Evolutionary conservation across 2,797 vertebrate species (phyloP), one percentile per base, ranked within the genome.

Genomic region (Bucorvus abyssinicus): DNA sequence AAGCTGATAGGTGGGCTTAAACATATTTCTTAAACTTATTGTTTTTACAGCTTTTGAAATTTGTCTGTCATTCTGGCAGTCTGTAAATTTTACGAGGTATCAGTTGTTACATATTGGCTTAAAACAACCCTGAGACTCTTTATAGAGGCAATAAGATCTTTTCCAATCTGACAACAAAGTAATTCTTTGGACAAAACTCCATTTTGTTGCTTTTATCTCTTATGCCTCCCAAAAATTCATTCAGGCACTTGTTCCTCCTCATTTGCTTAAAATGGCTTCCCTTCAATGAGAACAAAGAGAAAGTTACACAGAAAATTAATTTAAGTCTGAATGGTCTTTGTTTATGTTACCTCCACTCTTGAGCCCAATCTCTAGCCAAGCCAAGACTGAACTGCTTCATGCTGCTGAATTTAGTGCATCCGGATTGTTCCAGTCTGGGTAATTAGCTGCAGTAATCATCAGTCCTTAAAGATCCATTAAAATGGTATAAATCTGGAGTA

Each of bases 1-100:
- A 11, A 53, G 18, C 14, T 81, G 57, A 70, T 40, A 80, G 50
- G 16, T 57, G 63, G 24, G 16, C 11, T 65, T 76, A 38, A 83
- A 71, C 3, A 3, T 61, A 42, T 75, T 92, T 92, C 61, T 81
- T 50, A 77, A 89, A 87, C 12, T 14, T 27, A 52, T 8, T 60
- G 26, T 29, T 79, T 90, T 87, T 80, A 70, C 23, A 73, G 29
- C 12, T 74, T 94, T 91, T 85, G 61, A 80, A 94, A 89, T 87
- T 38, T 70, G 9, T 73, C 63, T 71, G 24, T 74, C 8, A 0
- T 77, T 91, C 56, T 91, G 78, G 29, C 26, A 80, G 29, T 59
- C 26, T 79, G 38, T 40, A 76, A 85, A 77, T 63, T 89, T 71
- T 75, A 56, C 32, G 87, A 77, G 19, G 10, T 80, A 80, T 55